Conservation (phyloP, 1,140 invertebrate genomes). For the Stegodyphus dumicola region DNA sequence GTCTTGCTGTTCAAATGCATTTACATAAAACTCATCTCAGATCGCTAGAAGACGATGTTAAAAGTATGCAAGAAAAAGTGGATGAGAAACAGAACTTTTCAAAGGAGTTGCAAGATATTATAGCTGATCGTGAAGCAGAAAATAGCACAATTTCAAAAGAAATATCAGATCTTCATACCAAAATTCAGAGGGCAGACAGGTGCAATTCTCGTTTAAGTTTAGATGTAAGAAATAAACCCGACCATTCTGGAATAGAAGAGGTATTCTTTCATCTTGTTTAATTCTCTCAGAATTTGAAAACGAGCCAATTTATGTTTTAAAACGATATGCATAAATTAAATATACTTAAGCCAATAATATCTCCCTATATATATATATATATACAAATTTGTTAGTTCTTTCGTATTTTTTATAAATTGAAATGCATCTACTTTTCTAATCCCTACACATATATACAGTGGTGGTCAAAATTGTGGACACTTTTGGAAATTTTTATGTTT, state of each 20-base stretch:
- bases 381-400: not conserved
- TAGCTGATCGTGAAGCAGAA: not conserved
- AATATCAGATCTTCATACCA: not conserved
- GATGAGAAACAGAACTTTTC: not conserved
- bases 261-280: not conserved
- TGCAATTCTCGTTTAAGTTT: constrained; percentile 16
- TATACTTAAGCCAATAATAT: not conserved
- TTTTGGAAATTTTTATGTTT: too few relatives aligned
- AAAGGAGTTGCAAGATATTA: constrained; percentile 10
- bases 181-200: constrained; percentile 13
- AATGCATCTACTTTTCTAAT: not conserved
- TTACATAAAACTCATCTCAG: not conserved
- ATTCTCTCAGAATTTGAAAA: not conserved
- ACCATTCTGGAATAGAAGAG: not conserved
- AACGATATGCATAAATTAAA: not conserved
- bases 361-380: not conserved
- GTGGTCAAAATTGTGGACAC: too few relatives aligned
- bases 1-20: constrained; percentile 13
- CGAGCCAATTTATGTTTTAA: not conserved
- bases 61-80: not conserved
- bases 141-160: constrained; percentile 5
- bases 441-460: too few relatives aligned
- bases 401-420: not conserved
- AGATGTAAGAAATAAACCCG: constrained; percentile 1
- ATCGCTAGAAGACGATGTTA: not conserved